A percentile compares a stretch with the other conserved stretches of the same genome.
Conservation (phyloP, 2,888 invertebrate genomes). For the Drosophila anceps region DNA sequence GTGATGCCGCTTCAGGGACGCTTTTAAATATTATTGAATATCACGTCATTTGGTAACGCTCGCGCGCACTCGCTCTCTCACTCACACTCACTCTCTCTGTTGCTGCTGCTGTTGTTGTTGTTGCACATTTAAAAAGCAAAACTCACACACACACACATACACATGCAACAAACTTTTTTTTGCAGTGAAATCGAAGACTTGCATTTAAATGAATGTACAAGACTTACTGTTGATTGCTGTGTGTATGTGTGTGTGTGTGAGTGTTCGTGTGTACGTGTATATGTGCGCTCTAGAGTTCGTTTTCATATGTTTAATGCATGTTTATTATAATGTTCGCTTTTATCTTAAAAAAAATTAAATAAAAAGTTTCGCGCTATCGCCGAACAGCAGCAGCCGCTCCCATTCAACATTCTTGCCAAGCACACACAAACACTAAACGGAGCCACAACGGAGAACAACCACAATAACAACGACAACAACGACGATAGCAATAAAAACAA, state of each 20-base stretch:
- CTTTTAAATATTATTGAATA: conserved; percentile 64
- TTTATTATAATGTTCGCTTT: conserved; percentile 46
- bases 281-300: conserved; percentile 26
- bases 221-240: conserved; percentile 42
- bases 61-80: conserved; percentile 17
- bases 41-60: conserved; percentile 61
- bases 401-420: conserved; percentile 57
- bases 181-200: conserved; percentile 67
- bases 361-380: conserved; percentile 74
- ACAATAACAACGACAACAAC: background rate
- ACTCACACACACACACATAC: conserved; percentile 22
- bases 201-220: conserved; percentile 58
- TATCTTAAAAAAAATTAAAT: conserved; percentile 53
- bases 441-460: conserved; percentile 31
- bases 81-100: conserved; percentile 17
- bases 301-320: conserved; percentile 62
- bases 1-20: conserved; percentile 41
- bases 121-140: conserved; percentile 56
- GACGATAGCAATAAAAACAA: background rate
- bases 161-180: conserved; percentile 31
- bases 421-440: conserved; percentile 26
- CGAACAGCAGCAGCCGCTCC: conserved; percentile 74
- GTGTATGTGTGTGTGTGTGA: conserved; percentile 10
- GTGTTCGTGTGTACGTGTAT: conserved; percentile 12
- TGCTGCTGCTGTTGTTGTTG: conserved; percentile 44